Percentiles rank a stretch among this genome's conserved stretches.
phyloP scores from a whole-genome alignment of 2,797 vertebrate genomes.

The Tokudaia tokunoshimensis region DNA sequence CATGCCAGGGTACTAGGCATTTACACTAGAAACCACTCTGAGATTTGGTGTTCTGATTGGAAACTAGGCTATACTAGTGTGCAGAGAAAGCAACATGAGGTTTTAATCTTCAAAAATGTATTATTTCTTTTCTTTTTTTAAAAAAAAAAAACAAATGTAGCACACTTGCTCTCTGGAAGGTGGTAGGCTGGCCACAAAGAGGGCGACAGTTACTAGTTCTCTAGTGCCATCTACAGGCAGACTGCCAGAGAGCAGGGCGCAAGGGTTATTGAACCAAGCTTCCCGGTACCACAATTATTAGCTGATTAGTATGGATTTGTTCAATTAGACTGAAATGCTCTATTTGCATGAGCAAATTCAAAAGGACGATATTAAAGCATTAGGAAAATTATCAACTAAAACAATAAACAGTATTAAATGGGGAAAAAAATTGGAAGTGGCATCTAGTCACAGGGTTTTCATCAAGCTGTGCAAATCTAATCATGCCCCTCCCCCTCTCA shows the following conservation, averaged over 20 bases:
- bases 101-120: conserved; percentile 79
- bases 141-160: conserved; percentile 59
- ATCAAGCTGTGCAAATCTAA: conserved; percentile 80
- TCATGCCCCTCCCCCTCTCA: conserved; percentile 68
- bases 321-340: conserved; percentile 72
- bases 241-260: conserved; percentile 48
- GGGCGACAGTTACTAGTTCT: conserved; percentile 77
- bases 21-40: conserved; percentile 57
- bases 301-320: conserved; percentile 80
- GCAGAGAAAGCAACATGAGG: conserved; percentile 52
- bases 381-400: conserved; percentile 77
- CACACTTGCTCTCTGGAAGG: conserved; percentile 74
- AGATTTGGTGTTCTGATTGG: conserved; percentile 61
- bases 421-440: conserved; percentile 79
- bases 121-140: conserved; percentile 62
- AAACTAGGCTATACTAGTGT: conserved; percentile 71
- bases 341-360: conserved; percentile 66
- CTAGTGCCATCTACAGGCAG: conserved; percentile 90
- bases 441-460: conserved; percentile 72
- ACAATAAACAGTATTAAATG: conserved; percentile 76
- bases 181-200: background rate
- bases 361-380: conserved; percentile 69
- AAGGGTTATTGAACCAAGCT: background rate
- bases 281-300: conserved; percentile 51
- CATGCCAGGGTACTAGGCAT: conserved; percentile 48